Conservation (phyloP, 1,140 invertebrate genomes). For the Apis dorsata region DNA sequence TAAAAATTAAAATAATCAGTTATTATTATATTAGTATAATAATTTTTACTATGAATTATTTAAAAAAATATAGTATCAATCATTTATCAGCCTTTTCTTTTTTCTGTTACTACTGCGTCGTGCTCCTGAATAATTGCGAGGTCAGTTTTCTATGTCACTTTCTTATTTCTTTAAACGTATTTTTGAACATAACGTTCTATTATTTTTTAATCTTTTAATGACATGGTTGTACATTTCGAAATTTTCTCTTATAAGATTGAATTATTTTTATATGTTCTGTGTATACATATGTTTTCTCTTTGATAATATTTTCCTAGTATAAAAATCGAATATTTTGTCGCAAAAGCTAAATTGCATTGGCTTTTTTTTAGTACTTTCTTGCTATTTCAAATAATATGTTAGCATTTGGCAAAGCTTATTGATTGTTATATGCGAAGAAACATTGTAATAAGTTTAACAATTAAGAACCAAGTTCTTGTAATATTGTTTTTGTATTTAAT, state of each 20-base stretch:
- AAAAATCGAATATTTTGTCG: slow-evolving; percentile 44
- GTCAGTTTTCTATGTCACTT: slow-evolving; percentile 80
- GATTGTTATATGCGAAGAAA: slow-evolving; percentile 1
- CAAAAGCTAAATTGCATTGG: slow-evolving; percentile 46
- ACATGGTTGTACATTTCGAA: slow-evolving; percentile 27
- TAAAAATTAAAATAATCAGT: not conserved
- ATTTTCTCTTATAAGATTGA: slow-evolving; percentile 30
- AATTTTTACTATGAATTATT: slow-evolving; percentile 26
- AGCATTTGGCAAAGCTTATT: slow-evolving; percentile 46
- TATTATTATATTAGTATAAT: not conserved
- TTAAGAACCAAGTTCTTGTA: not conserved
- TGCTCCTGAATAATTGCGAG: slow-evolving; percentile 76
- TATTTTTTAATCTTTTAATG: slow-evolving; percentile 39
- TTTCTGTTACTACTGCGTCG: slow-evolving; percentile 72
- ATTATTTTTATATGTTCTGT: slow-evolving; percentile 41
- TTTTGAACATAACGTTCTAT: slow-evolving; percentile 43
- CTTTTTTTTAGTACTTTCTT: slow-evolving; percentile 50
- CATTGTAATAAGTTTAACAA: slow-evolving; percentile 18
- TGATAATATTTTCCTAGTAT: slow-evolving; percentile 28
- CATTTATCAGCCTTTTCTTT: slow-evolving; percentile 75
- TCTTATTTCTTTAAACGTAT: slow-evolving; percentile 76
- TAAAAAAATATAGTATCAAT: slow-evolving; percentile 54
- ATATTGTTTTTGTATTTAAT: slow-evolving; percentile 6
- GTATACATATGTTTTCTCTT: slow-evolving; percentile 49
- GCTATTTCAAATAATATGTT: slow-evolving; percentile 30